Evolutionary conservation across 2,113 vertebrate genomes (phyloP), one percentile per base, ranked within the genome.

Genomic region (Clarias macrocephalus): DNA sequence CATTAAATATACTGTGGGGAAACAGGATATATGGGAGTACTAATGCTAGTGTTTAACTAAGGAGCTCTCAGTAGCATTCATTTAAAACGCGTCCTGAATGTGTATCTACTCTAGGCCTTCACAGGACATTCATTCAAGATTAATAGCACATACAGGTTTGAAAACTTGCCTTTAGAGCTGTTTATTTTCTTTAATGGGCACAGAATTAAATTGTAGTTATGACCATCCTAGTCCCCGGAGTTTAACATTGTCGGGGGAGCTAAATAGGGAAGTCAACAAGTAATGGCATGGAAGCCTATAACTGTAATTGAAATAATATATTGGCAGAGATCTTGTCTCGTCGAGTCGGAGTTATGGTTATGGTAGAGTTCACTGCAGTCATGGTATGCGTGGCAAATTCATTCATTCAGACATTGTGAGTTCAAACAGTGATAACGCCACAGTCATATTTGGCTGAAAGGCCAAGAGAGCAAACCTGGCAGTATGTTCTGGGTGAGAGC

Each of bases 21-120:
- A 59, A 33, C 77, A 60, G 56, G 56, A 80, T 80, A 80, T 80
- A 80, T 60, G 19, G 79, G 10, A 23, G 19, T 21, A 33, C 8
- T 59, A 80, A 80, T 80, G 54, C 77, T 60, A 59, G 77, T 62
- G 57, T 80, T 60, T 62, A 60, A 80, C 8, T 59, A 80, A 80
- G 18, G 56, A 33, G 77, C 57, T 37, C 30, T 42, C 57, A 25
- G 30, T 60, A 62, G 30, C 30, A 62, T 62, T 79, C 52, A 79
- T 2, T 2, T 62, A 81, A 48, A 48, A 42, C 10, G 1, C 59
- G 42, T 42, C 62, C 62, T 62, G 62, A 81, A 62, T 62, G 59
- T 30, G 0, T 25, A 62, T 42, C 57, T 62, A 42, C 10, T 37
- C 18, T 80, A 10, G 79, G 30, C 30, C 33, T 81, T 60, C 30